A percentile compares a stretch with the other conserved stretches of the same genome.
Conservation (phyloP, 2,797 vertebrate genomes). For the Xerus rutilus region DNA sequence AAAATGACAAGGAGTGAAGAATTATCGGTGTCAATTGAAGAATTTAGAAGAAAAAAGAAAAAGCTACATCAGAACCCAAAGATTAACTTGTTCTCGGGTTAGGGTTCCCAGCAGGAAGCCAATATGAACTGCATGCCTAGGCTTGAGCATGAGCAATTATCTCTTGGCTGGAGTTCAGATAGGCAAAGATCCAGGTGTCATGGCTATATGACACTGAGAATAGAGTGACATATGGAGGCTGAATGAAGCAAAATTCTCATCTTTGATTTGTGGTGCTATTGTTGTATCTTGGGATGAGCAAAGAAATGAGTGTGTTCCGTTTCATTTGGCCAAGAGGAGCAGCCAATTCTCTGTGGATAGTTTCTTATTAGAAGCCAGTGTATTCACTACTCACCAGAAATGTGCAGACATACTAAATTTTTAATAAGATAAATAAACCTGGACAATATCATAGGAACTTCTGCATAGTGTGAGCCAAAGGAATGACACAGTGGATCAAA, state of each 20-base stretch:
- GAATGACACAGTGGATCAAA: neutral
- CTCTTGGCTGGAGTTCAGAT: conserved; percentile 80
- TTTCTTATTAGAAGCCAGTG: neutral
- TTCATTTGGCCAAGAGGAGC: neutral
- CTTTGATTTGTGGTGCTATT: neutral
- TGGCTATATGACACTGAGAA: conserved; percentile 68
- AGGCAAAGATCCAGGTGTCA: conserved; percentile 75
- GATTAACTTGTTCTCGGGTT: neutral
- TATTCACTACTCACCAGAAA: neutral
- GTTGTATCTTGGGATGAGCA: neutral
- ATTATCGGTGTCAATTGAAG: conserved; percentile 43
- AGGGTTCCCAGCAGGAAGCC: conserved; percentile 33
- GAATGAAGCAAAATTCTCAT: neutral
- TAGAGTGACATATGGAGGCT: conserved; percentile 71
- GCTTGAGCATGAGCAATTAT: conserved; percentile 78
- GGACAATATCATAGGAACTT: neutral
- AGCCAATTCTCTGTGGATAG: neutral
- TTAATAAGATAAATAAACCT: neutral
- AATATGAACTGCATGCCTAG: conserved; percentile 65
- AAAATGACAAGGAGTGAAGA: neutral
- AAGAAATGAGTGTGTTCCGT: conserved; percentile 44
- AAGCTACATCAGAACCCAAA: conserved; percentile 34
- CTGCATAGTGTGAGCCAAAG: neutral
- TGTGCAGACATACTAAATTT: neutral
- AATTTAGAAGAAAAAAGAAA: neutral